Evolutionary conservation across 2,113 vertebrate genomes (phyloP), one percentile per base, ranked within the genome.

Genomic region (Actenoides hombroni): DNA sequence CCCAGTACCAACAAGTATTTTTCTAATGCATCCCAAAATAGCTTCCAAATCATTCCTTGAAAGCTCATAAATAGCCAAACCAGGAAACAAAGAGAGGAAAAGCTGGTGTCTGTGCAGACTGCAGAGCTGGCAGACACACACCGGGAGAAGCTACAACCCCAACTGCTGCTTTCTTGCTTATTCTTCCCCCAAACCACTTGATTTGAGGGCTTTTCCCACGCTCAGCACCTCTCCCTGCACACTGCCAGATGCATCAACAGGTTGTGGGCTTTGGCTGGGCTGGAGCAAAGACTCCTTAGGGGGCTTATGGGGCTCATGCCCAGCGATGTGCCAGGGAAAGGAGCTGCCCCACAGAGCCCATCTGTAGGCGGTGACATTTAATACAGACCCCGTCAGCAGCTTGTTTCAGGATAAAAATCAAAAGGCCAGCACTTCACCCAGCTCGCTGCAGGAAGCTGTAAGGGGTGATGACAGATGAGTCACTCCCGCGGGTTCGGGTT

Each of bases 151-250:
- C 23, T 29, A 3, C 59, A 16, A 4, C 15, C 64, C 61, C 67
- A 57, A 6, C 28, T 6, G 14, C 39, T n/a, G 68, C 75, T 40
- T 53, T 26, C 12, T 39, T 21, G 4, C 49, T 77, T 31, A 1
- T 5, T 69, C 6, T 60, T 26, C 53, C 81, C 33, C 42, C 46
- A 15, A n/a, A 4, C 39, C 0, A 0, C 57, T 21, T 0, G 2
- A 7, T 16, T 1, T 0, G 1, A 46, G 53, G 26, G 46, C 46
- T 42, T 29, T 21, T 64, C 29, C 49, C n/a, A 2, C 0, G 0
- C 80, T 17, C 51, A 25, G 44, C 24, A 40, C 48, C 71, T 15
- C 8, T 33, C 71, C 56, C 49, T 75, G 24, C 35, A 14, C 44
- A 2, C 49, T 4, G 11, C 8, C 1, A 25, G 61, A 28, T 4